Base-by-base conservation (phyloP, 2,888 invertebrate species). In the Zaprionus obscuricornis region DNA sequence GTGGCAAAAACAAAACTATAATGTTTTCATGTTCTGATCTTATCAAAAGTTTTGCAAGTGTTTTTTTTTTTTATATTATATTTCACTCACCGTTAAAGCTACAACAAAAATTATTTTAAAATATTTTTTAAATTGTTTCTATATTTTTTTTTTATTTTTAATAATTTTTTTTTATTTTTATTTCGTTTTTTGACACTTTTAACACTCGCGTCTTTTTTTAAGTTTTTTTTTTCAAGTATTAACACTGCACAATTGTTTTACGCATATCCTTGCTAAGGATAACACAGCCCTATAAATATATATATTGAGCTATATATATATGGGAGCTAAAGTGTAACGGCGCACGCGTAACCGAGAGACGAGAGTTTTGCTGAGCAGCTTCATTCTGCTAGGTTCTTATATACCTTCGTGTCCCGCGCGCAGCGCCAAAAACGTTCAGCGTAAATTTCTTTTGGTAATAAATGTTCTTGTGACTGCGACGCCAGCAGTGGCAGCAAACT, bases 331-430 rank as follows among this genome's bases (percentile, higher is more conserved):
- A 49, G 43, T 81, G 70, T 67, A 67, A 64, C 66, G 74, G 83
- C 85, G 85, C 84, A 78, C 85, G 85, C 86, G 85, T 83, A 66
- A 85, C 87, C 82, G 86, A 78, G 66, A 73, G 75, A 69, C 24
- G 50, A 84, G 69, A 72, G 75, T 72, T 77, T 74, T 63, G 87
- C 84, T 84, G 74, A 87, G 78, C 87, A 72, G 75, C 55, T 64
- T 39, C 49, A 51, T 75, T 79, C n/a, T 68, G 83, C 68, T 77
- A 78, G 89, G 87, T 89, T 89, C 89, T 89, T 89, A 86, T 89
- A 89, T 89, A 88, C 89, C 86, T 76, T 89, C 88, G 88, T 71
- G 62, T 62, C 64, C 76, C 71, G 77, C 73, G 63, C 29, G 24
- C 46, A 57, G 58, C 46, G 46, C 27, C 45, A 60, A 56, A n/a